phyloP scores from a whole-genome alignment of 2,888 invertebrate genomes.

The Tiliacea citrago region DNA sequence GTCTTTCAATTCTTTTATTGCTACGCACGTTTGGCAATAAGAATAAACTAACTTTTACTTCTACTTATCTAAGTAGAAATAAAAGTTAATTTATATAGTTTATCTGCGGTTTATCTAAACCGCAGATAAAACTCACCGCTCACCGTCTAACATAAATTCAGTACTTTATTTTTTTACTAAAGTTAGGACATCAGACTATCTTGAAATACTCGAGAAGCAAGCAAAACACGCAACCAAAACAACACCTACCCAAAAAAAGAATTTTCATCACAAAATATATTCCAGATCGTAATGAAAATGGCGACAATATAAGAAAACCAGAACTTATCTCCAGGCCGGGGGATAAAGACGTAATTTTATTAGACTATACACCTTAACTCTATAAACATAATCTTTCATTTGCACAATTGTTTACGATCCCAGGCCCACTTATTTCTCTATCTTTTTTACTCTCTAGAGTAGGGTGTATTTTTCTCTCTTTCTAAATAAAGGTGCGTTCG shows the following conservation, averaged over 20 bases:
- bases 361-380: slow-evolving; percentile 86
- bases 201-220: not conserved
- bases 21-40: not conserved
- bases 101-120: no score
- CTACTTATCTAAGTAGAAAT: no score
- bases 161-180: no score
- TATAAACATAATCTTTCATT: slow-evolving; percentile 90
- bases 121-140: not conserved
- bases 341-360: slow-evolving; percentile 87
- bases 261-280: slow-evolving; percentile 54
- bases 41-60: not conserved
- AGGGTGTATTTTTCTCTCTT: slow-evolving; percentile 65
- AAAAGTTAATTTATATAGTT: no score
- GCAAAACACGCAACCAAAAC: slow-evolving; percentile 13
- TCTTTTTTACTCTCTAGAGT: slow-evolving; percentile 64
- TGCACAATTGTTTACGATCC: slow-evolving; percentile 85
- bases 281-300: slow-evolving; percentile 61
- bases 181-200: no score
- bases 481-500: slow-evolving; percentile 78
- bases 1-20: not conserved
- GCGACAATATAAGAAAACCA: slow-evolving; percentile 73
- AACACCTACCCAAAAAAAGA: slow-evolving; percentile 40
- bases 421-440: slow-evolving; percentile 69
- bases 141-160: not conserved
- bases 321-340: slow-evolving; percentile 78